Conservation (phyloP, 1,140 invertebrate genomes). For the Lordiphosa mommai region DNA sequence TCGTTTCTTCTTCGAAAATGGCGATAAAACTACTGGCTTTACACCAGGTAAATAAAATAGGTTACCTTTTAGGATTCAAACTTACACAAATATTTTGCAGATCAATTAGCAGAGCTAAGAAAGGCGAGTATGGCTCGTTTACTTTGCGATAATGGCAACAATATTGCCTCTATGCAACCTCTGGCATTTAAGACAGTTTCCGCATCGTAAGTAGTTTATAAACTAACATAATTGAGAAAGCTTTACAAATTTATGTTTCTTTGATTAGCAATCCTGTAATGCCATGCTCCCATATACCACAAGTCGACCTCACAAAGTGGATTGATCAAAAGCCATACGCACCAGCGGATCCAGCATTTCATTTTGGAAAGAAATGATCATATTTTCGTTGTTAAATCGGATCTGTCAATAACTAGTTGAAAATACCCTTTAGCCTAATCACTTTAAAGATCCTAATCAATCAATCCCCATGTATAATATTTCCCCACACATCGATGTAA, state of each 20-base stretch:
- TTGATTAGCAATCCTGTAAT: constrained; percentile 85
- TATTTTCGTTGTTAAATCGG: not conserved
- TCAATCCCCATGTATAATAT: constrained; percentile 53
- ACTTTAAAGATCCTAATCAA: constrained; percentile 45
- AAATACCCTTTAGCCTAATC: constrained; percentile 67
- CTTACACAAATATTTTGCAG: constrained; percentile 76
- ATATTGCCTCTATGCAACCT: constrained; percentile 87
- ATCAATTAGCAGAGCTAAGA: constrained; percentile 92
- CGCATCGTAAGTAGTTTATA: constrained; percentile 80
- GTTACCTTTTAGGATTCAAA: not conserved
- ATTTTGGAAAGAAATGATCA: constrained; percentile 56
- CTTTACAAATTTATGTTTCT: not conserved
- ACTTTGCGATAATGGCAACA: constrained; percentile 92
- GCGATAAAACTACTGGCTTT: constrained; percentile 85
- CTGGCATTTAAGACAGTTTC: constrained; percentile 83
- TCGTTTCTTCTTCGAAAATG: constrained; percentile 90
- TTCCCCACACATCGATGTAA: constrained; percentile 50
- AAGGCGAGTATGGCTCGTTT: constrained; percentile 90
- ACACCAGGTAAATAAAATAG: constrained; percentile 82
- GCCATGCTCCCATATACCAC: constrained; percentile 84
- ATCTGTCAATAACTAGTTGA: constrained; percentile 64
- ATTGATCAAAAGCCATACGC: constrained; percentile 71
- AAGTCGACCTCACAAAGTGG: constrained; percentile 85
- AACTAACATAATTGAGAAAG: not conserved
- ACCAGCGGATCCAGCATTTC: constrained; percentile 38